These are phyloP conservation scores for Mycteria americana DNA, from an alignment of 2,797 vertebrate genomes.

Conservation along the genomic window DNA sequence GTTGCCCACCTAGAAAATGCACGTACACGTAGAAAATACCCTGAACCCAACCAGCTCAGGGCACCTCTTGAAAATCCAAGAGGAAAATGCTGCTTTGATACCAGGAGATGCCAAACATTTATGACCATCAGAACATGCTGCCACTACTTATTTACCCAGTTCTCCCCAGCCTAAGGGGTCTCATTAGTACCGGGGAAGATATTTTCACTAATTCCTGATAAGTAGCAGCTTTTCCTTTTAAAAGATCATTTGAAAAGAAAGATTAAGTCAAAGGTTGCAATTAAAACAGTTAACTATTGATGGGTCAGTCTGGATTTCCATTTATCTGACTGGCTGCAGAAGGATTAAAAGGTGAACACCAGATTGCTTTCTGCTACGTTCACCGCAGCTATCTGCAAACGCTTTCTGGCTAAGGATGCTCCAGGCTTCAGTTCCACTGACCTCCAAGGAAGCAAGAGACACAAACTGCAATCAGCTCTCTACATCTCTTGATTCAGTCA, in stretches of 20 bases:
- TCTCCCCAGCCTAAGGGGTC: neutral
- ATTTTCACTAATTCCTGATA: neutral
- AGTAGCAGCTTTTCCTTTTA: slow-evolving; percentile 2
- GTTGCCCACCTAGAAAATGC: neutral
- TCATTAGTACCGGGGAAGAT: neutral
- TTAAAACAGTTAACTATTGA: neutral
- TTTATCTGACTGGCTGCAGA: neutral
- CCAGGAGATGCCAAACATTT: neutral
- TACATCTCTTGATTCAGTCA: slow-evolving; percentile 37
- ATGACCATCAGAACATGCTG: neutral
- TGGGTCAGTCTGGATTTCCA: neutral
- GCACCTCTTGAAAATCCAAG: neutral
- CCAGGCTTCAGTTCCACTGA: neutral
- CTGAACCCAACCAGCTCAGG: neutral
- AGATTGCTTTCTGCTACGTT: neutral
- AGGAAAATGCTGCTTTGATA: neutral
- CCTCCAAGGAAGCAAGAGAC: neutral
- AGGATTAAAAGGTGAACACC: neutral
- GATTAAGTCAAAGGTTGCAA: neutral
- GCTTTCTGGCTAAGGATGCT: neutral
- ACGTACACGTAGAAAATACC: neutral
- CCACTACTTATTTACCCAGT: neutral
- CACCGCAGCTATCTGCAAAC: neutral
- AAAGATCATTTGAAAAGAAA: slow-evolving; percentile 1
- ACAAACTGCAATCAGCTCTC: slow-evolving; percentile 13